Conservation (phyloP, 2,797 vertebrate species). For the Parotocinclus haroldoi region DNA sequence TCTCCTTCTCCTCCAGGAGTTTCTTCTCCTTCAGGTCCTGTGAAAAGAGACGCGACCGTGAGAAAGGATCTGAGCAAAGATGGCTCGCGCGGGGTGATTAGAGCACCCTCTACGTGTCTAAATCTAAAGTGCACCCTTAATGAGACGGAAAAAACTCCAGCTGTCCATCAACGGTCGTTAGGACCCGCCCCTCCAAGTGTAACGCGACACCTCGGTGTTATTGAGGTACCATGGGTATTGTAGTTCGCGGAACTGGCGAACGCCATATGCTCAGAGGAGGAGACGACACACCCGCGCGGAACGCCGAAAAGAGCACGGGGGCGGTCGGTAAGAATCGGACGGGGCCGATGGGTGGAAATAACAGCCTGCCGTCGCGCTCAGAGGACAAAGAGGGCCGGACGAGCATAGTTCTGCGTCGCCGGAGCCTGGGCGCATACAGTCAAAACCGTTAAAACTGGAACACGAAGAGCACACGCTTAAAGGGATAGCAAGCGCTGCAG, state of each 20-base stretch:
- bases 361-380: constrained; percentile 12
- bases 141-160: constrained; percentile 33
- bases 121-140: constrained; percentile 18
- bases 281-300: constrained; percentile 70
- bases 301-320: neutral
- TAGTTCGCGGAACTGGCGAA: constrained; percentile 53
- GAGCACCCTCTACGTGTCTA: constrained; percentile 25
- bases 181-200: constrained; percentile 43
- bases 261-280: constrained; percentile 58
- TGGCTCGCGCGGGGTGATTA: neutral
- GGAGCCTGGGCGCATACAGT: no score
- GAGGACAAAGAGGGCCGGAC: neutral
- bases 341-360: constrained; percentile 53
- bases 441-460: no score
- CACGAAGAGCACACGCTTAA: no score
- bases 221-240: constrained; percentile 66
- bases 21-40: constrained; percentile 95
- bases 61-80: constrained; percentile 1
- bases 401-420: neutral
- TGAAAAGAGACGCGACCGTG: neutral
- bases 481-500: neutral
- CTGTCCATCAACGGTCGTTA: constrained; percentile 35
- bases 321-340: constrained; percentile 1
- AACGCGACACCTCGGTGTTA: constrained; percentile 70
- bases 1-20: constrained; percentile 88